Percentiles rank a stretch among this genome's conserved stretches.
Evolutionary conservation across 2,888 invertebrate species (phyloP).

Genomic region (Rhagium mordax): DNA sequence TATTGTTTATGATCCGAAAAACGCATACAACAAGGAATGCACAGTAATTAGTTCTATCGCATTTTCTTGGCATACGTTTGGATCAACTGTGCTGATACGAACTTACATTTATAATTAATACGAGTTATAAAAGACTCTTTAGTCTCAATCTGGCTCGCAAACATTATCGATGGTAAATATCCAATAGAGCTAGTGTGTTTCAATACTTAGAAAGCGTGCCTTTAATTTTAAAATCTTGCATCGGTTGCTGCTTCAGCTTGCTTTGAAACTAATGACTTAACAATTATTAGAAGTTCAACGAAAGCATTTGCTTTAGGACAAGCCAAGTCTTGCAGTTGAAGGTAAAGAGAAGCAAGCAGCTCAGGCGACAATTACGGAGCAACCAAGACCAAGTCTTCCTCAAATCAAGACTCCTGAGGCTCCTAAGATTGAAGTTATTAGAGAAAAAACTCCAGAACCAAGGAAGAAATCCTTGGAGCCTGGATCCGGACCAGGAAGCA

Average conservation of each 20-base stretch:
- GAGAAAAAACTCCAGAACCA: constrained; percentile 80
- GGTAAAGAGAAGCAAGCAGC: constrained; percentile 51
- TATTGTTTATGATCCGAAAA: constrained; percentile 27
- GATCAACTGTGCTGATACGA: constrained; percentile 48
- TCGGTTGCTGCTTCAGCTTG: not conserved
- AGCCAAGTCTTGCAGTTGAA: constrained; percentile 59
- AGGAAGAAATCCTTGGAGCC: constrained; percentile 79
- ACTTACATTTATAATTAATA: constrained; percentile 36
- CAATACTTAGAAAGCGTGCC: not conserved
- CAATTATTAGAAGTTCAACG: not conserved
- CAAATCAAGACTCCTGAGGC: constrained; percentile 83
- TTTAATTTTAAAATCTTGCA: not conserved
- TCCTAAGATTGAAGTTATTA: constrained; percentile 90
- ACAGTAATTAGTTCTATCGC: constrained; percentile 43
- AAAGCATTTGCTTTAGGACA: constrained; percentile 56
- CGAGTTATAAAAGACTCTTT: constrained; percentile 50
- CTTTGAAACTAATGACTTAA: constrained; percentile 11
- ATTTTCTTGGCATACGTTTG: constrained; percentile 53
- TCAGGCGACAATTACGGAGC: constrained; percentile 51
- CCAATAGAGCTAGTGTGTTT: not conserved
- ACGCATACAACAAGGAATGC: constrained; percentile 33
- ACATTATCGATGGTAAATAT: constrained; percentile 26
- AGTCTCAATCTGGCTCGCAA: constrained; percentile 51
- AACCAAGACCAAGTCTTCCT: constrained; percentile 70
- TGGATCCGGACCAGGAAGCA: constrained; percentile 73